A percentile compares a stretch with the other conserved stretches of the same genome.
These are phyloP conservation scores for Drosophila rellima DNA, from an alignment of 2,888 invertebrate genomes.

Conservation along the genomic window DNA sequence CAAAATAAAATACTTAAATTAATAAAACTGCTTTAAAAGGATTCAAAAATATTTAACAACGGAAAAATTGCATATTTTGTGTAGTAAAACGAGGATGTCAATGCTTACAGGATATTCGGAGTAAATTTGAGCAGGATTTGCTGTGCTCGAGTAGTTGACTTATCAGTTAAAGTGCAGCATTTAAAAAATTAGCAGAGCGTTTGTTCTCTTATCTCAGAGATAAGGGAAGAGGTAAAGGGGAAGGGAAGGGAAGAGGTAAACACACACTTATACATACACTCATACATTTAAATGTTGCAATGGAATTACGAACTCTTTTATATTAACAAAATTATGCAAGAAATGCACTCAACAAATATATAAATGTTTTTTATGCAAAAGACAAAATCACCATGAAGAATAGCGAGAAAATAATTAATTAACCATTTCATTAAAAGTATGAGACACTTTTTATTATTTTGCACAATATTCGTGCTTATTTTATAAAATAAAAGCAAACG, in stretches of 20 bases:
- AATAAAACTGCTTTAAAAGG: no score
- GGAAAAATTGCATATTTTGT: no score
- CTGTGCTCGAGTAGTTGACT: constrained; percentile 66
- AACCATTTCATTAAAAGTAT: no score
- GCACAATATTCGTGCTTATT: no score
- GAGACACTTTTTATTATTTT: no score
- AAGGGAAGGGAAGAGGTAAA: no score
- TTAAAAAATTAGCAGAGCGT: constrained; percentile 64
- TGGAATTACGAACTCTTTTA: background rate
- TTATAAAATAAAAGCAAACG: background rate
- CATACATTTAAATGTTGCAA: no score
- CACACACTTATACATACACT: constrained; percentile 1
- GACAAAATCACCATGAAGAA: background rate
- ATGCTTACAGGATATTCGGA: constrained; percentile 1
- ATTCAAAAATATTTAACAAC: no score
- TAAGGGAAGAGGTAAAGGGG: no score
- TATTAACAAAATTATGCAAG: constrained; percentile 9
- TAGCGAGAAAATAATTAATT: background rate
- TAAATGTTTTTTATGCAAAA: constrained; percentile 5
- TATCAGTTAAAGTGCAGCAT: constrained; percentile 79
- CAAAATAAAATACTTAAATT: no score
- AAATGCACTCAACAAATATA: background rate
- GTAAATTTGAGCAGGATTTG: constrained; percentile 25
- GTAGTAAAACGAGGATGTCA: no score
- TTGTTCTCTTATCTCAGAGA: no score